A percentile compares a stretch with the other conserved stretches of the same genome.
Evolutionary conservation across 2,888 invertebrate species (phyloP).

Genomic region (Callyntrura sp.): DNA sequence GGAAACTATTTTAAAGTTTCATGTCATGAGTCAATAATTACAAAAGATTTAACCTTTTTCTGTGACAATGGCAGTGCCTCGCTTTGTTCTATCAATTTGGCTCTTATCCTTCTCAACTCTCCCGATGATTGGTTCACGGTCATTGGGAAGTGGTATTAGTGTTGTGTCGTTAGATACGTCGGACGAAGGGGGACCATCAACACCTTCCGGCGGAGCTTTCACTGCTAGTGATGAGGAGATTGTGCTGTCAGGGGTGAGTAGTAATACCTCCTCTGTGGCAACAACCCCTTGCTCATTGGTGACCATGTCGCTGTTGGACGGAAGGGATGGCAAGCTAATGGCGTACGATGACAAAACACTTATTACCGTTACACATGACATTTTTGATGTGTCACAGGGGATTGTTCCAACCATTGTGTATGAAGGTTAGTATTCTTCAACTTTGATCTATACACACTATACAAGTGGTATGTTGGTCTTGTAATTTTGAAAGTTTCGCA

Average conservation of each 20-base stretch:
- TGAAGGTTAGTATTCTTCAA: slow-evolving; percentile 82
- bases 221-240: slow-evolving; percentile 56
- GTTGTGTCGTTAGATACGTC: slow-evolving; percentile 64
- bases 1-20: no score
- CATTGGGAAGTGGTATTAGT: slow-evolving; percentile 76
- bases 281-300: slow-evolving; percentile 74
- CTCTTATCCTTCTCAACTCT: slow-evolving; percentile 52
- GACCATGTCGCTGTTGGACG: slow-evolving; percentile 75
- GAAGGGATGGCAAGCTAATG: slow-evolving; percentile 74
- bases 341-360: slow-evolving; percentile 81
- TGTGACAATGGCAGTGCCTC: slow-evolving; percentile 48
- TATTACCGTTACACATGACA: slow-evolving; percentile 79
- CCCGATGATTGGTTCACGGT: slow-evolving; percentile 79
- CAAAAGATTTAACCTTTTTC: neutral
- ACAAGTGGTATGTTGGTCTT: no score
- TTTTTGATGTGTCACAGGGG: slow-evolving; percentile 81
- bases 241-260: slow-evolving; percentile 37
- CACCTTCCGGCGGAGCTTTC: neutral
- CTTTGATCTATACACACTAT: no score
- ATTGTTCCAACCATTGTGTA: slow-evolving; percentile 82
- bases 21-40: slow-evolving; percentile 33
- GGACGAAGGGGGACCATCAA: slow-evolving; percentile 30
- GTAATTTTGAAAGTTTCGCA: no score
- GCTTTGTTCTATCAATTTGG: slow-evolving; percentile 9
- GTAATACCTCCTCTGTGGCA: slow-evolving; percentile 26